These are phyloP conservation scores for Cheilosia scutellata DNA, from an alignment of 2,888 invertebrate species.

Conservation along the genomic window DNA sequence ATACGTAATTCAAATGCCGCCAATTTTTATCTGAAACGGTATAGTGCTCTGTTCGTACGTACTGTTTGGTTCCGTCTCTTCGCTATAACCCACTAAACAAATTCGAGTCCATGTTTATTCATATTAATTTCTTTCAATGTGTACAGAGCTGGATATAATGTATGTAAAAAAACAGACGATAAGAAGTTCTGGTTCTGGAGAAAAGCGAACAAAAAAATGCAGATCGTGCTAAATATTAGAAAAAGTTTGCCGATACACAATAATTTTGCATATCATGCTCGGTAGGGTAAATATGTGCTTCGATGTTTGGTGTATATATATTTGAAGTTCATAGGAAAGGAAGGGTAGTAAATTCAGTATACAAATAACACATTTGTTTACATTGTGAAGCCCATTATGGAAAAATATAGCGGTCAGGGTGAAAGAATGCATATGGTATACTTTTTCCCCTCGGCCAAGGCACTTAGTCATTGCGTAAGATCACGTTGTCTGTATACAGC, in stretches of 20 bases:
- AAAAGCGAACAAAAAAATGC: neutral
- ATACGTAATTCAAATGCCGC: neutral
- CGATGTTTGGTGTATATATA: neutral
- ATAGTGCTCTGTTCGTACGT: neutral
- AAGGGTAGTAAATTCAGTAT: slow-evolving; percentile 14
- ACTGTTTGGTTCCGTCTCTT: slow-evolving; percentile 6
- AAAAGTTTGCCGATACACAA: slow-evolving; percentile 13
- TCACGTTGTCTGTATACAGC: too few species aligned
- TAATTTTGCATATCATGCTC: slow-evolving; percentile 21
- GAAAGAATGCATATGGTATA: neutral
- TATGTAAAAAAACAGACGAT: neutral
- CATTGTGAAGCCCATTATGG: neutral
- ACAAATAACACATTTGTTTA: slow-evolving; percentile 27
- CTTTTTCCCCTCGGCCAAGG: neutral
- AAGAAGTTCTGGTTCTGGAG: neutral
- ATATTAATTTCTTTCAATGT: neutral
- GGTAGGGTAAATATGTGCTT: neutral
- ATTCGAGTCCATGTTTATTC: slow-evolving; percentile 19
- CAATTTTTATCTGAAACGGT: neutral
- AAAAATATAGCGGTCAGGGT: slow-evolving; percentile 26
- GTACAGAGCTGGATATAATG: neutral
- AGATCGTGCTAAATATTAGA: slow-evolving; percentile 11
- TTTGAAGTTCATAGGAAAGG: slow-evolving; percentile 6
- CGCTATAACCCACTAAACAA: slow-evolving; percentile 10
- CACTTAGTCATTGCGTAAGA: neutral